Evolutionary conservation across 2,888 invertebrate species (phyloP), one percentile per base, ranked within the genome.

Genomic region (Alsophila aescularia): DNA sequence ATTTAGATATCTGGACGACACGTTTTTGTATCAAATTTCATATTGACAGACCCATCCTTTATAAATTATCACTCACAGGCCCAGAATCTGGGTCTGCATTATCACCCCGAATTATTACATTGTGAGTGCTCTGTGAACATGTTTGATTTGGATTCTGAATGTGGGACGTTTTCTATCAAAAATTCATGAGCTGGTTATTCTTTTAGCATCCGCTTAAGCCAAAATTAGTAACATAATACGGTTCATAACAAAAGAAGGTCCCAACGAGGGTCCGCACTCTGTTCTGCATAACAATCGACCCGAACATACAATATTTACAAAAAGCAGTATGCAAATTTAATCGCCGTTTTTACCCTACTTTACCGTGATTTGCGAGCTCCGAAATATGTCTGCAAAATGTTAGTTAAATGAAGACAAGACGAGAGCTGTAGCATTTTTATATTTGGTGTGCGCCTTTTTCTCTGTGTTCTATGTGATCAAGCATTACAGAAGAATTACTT

Each of bases 221-320:
- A 9, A 39, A 24, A 39, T 39, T 39, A 24, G 21, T 39, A 13
- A 41, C 7, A 29, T 31, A 21, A 39, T 32, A 18, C 18, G 42
- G 24, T 40, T 34, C 27, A 40, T 29, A 49, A 37, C 18, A 52
- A 13, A 29, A 18, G n/a, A 37, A 27, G 16, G 12, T 15, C 21
- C 44, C 8, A 13, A 13, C 8, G 29, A 53, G 47, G 57, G 48
- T 39, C 10, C 13, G 12, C 5, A 27, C 43, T 44, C 55, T 64
- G 63, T 59, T 74, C 61, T 70, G 61, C 68, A 69, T 71, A 65
- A 67, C 66, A 73, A 74, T 64, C 44, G 39, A 40, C 27, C 32
- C 21, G 15, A 52, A 66, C 42, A 45, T 54, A 52, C 62, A 70
- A 71, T 66, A 69, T 70, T 66, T 49, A 41, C 58, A 57, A 56